A percentile compares a stretch with the other conserved stretches of the same genome.
Evolutionary conservation across 2,113 vertebrate genomes (phyloP).

Genomic region (Catharus minimus): DNA sequence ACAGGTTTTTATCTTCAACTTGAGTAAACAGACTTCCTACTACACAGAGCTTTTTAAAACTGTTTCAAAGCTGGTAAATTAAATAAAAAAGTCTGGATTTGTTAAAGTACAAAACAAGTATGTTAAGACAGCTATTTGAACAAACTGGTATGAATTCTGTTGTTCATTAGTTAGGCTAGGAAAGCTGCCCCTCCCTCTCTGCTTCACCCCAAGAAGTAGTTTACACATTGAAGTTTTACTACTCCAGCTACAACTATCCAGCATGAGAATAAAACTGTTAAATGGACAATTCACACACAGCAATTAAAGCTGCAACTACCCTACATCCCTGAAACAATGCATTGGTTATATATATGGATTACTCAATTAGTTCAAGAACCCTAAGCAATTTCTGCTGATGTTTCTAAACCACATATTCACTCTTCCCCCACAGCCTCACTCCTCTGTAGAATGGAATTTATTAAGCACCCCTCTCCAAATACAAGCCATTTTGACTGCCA

Average conservation of each 20-base stretch:
- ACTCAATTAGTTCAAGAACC: background rate
- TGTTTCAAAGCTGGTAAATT: background rate
- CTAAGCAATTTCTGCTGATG: background rate
- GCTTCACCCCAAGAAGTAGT: background rate
- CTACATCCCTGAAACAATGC: background rate
- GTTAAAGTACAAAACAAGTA: accelerated
- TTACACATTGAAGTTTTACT: background rate
- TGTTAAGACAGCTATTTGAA: background rate
- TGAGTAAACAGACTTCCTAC: background rate
- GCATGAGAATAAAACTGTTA: background rate
- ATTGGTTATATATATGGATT: background rate
- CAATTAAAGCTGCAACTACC: background rate
- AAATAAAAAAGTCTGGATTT: background rate
- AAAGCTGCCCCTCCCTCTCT: background rate
- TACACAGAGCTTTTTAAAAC: background rate
- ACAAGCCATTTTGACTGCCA: background rate
- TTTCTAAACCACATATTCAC: background rate
- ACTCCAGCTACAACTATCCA: background rate
- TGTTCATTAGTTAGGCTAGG: background rate
- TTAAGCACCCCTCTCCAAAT: background rate
- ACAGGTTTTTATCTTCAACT: background rate
- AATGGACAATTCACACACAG: background rate
- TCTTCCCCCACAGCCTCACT: background rate
- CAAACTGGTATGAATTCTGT: background rate
- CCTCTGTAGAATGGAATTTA: background rate